Conservation (phyloP, 2,888 invertebrate species). For the Sceliomorpha sp. region DNA sequence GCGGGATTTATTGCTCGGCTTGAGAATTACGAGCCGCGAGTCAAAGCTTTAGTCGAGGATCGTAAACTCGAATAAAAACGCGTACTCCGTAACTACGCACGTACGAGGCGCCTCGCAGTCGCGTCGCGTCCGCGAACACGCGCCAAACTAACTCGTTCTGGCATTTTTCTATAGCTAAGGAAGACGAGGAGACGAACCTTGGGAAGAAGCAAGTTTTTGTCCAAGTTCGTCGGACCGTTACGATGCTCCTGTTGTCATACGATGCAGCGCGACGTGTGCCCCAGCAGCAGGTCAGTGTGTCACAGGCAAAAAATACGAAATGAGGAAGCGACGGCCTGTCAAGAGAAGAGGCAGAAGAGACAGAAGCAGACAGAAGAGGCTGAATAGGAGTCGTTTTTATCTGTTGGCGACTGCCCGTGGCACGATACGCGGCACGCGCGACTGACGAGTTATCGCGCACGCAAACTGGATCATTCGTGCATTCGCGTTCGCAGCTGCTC, state of each 20-base stretch:
- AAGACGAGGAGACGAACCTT: slow-evolving; percentile 21
- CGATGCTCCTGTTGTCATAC: slow-evolving; percentile 27
- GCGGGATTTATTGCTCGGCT: no score
- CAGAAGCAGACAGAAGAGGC: not conserved
- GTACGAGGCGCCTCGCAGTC: no score
- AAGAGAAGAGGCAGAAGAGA: no score
- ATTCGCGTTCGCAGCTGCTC: slow-evolving; percentile 11
- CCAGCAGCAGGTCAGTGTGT: slow-evolving; percentile 45
- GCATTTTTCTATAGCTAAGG: no score
- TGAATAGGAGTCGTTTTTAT: slow-evolving; percentile 8
- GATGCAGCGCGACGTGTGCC: slow-evolving; percentile 19
- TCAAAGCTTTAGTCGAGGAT: no score
- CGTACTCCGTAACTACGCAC: no score
- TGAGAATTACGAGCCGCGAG: no score
- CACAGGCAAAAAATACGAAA: slow-evolving; percentile 29
- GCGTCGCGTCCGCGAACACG: no score
- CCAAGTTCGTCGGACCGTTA: slow-evolving; percentile 27
- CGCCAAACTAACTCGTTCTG: no score
- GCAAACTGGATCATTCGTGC: slow-evolving; percentile 37
- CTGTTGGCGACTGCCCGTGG: slow-evolving; percentile 18
- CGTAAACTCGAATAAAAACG: no score
- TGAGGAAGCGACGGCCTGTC: no score
- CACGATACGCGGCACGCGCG: slow-evolving; percentile 19
- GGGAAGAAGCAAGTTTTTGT: slow-evolving; percentile 45
- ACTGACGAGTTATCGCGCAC: slow-evolving; percentile 6